A percentile compares a stretch with the other conserved stretches of the same genome.
Evolutionary conservation across 2,113 vertebrate species (phyloP).

Genomic region (Probosciger aterrimus): DNA sequence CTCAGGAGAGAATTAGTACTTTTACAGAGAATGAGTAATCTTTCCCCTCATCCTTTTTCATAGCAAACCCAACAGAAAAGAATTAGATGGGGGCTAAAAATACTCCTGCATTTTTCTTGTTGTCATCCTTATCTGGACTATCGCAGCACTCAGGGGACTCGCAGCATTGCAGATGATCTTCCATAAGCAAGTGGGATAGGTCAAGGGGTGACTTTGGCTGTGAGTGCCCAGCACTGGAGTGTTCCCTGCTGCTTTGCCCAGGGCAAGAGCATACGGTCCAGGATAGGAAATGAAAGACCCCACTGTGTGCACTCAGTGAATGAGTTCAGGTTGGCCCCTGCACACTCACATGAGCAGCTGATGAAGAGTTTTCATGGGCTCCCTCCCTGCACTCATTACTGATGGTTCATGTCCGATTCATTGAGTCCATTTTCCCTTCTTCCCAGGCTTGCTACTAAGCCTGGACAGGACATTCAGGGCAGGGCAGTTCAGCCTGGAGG

Average conservation of each 20-base stretch:
- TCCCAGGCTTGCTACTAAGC: background rate
- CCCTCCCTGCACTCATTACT: background rate
- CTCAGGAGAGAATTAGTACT: background rate
- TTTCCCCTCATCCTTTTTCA: background rate
- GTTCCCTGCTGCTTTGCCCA: background rate
- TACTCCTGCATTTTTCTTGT: background rate
- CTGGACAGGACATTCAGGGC: fast-evolving
- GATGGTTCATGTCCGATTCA: background rate
- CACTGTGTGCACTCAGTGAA: fast-evolving
- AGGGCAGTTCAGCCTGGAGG: background rate
- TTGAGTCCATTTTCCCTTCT: background rate
- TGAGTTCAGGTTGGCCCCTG: background rate
- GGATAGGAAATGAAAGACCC: background rate
- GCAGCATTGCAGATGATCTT: background rate
- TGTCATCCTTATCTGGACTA: background rate
- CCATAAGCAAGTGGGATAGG: background rate
- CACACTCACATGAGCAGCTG: fast-evolving
- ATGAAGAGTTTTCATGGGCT: background rate
- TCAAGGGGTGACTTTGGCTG: background rate
- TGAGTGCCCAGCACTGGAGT: background rate
- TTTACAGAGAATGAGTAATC: background rate
- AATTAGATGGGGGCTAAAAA: background rate
- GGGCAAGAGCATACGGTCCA: fast-evolving
- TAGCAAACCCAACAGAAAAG: background rate
- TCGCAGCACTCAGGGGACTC: background rate